Evolutionary conservation across 2,113 vertebrate genomes (phyloP), one percentile per base, ranked within the genome.

Genomic region (Tragelaphus strepsiceros): DNA sequence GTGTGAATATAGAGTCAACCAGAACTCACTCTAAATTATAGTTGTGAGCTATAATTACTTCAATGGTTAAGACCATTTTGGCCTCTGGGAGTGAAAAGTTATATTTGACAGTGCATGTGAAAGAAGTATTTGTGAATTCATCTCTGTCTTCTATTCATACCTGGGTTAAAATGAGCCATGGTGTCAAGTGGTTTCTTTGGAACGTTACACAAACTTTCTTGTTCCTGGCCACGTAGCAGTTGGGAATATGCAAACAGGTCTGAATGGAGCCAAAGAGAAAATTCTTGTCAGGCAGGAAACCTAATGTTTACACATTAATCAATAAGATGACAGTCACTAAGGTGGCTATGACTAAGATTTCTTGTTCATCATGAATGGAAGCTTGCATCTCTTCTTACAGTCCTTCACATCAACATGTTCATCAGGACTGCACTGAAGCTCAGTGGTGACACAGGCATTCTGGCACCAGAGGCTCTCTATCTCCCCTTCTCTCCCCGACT

Each of bases 51-150:
- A 82, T 96, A 98, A 98, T 98, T 11, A 96, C 97, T 98, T 98
- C 35, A 59, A 97, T 98, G 97, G 98, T 98, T 98, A 96, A 98
- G 98, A 64, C 93, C 97, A 85, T 97, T 98, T 98, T 98, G 98
- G 97, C 93, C 92, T 98, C 83, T 88, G 83, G 89, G 85, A 94
- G 39, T 59, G 8, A 97, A 98, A 97, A 82, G 97, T 98, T 98
- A 94, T 97, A 98, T 80, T 97, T 98, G 98, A 97, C 83, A 97
- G 97, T 97, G 97, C 97, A 95, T 97, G 97, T 99, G 99, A 99
- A 99, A 99, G 97, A 97, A 98, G 97, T 88, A 83, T 98, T 99
- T 99, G 98, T 99, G 98, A 99, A 99, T 99, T 99, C 99, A 99
- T 98, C 94, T 98, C 98, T 98, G 97, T 98, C 97, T 98, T 98